Evolutionary conservation across 1,140 invertebrate genomes (phyloP), one percentile per base, ranked within the genome.

Genomic region (Cecropterus lyciades): DNA sequence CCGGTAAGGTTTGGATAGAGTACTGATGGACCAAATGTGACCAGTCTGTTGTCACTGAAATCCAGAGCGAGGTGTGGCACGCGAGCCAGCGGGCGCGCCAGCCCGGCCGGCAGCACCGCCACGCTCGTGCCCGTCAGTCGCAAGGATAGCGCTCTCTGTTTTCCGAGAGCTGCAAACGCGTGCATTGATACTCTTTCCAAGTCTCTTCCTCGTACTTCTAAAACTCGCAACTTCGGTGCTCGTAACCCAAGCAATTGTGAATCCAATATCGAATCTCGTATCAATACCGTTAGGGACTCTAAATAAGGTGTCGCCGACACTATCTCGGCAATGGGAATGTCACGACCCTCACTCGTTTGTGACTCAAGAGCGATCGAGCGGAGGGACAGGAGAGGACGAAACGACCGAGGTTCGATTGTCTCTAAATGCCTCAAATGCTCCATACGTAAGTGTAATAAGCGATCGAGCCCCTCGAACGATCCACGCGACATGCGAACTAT

Each of bases 1-100:
- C 94, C 95, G 1, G 95, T 95, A 9, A 93, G 93, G 80, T 97
- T 97, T 0, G 95, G 95, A 85, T 97, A 97, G 43, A 97, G 95
- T 1, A 95, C 94, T 1, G 95, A 95, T n/a, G 96, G 95, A 71
- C 94, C 95, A 7, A 97, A 89, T 37, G 94, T 94, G 24, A 94
- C 94, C 57, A 97, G 94, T 77, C 95, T 94, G 88, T 97, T 97
- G 75, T 95, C 93, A 49, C 95, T 94, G 17, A 97, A 91, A 77
- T 97, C 96, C 27, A 97, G 93, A 0, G 95, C 94, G 0, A 97
- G 93, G 74, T 96, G 95, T 0, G 96, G 95, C 56, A 97, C 94
- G 70, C 94, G 94, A 11, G 95, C 94, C 64, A 97, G 89, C 11
- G 94, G 93, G 0, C 94, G 89, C 77, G 97, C 95, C 17, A 97